Base-by-base conservation (phyloP, 2,797 vertebrate genomes). In the Coregonus suidteri region DNA sequence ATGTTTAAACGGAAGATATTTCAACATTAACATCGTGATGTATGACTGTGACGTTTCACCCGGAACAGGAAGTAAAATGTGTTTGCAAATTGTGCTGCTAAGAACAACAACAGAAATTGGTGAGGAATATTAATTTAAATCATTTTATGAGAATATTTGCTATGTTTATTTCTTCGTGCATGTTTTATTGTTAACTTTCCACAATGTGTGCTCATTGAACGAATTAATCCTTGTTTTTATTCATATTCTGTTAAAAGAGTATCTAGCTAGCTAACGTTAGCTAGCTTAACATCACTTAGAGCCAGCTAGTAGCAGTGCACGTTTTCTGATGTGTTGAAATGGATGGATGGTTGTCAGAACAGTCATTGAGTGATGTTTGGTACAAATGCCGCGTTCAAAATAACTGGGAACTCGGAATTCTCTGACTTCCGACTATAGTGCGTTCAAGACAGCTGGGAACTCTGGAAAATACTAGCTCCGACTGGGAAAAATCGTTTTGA, bases 31-130 rank as follows among this genome's bases (percentile, higher is more conserved):
- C 2, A 68, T 34, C 53, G 2, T 7, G 3, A 18, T 31, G 30
- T 56, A 30, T 53, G 5, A 73, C 71, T 52, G 25, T 87, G 82
- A 83, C 83, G 83, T 83, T 2, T 3, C 16, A 79, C 25, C 4
- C 72, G 37, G 69, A 82, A 59, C 59, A 64, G 81, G 81, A 86
- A 88, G 53, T 80, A 71, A 13, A 13, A 3, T 16, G 9, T 72
- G 47, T 72, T 51, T 5, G 1, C 1, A 53, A 62, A 18, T 56
- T 56, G 54, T 14, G 64, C n/a, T 72, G 3, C 47, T 65, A 6
- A 74, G 51, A 83, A 54, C 5, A 13, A 80, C 66, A 81, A 79
- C 34, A 54, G 34, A 71, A 70, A 74, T 53, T 15, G 37, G 74
- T 76, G 67, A 76, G 74, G 20, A 31, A 34, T 15, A 31, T 34